Conservation (phyloP, 2,888 invertebrate species). For the Mythimna loreyi region DNA sequence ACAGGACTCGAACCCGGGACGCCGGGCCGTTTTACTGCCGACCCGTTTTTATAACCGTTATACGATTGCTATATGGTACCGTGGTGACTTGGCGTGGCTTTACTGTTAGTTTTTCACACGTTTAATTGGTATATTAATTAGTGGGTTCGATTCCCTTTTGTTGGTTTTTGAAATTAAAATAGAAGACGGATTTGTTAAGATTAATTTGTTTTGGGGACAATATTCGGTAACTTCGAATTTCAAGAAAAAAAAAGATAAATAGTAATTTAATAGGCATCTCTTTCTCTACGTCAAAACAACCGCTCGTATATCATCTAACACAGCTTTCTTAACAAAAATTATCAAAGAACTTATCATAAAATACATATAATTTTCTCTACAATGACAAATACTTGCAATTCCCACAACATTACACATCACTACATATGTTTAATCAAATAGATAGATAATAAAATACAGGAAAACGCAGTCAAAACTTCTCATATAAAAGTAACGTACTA, state of each 20-base stretch:
- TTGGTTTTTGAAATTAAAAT: constrained; percentile 10
- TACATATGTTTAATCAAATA: constrained; percentile 33
- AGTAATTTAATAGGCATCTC: not conserved
- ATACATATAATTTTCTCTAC: not conserved
- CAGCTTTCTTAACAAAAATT: not conserved
- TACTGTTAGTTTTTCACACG: constrained; percentile 71
- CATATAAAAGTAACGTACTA: constrained; percentile 41
- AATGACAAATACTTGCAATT: constrained; percentile 28
- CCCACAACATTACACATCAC: constrained; percentile 2
- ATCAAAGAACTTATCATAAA: not conserved
- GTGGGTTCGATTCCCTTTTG: constrained; percentile 27
- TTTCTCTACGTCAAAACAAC: not conserved
- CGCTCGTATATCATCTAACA: not conserved
- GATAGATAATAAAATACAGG: constrained; percentile 48
- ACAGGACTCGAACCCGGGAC: constrained; percentile 85
- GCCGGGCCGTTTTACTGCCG: constrained; percentile 86
- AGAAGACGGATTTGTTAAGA: not conserved
- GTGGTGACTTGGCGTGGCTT: constrained; percentile 58
- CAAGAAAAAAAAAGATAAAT: not conserved
- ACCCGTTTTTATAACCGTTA: constrained; percentile 83
- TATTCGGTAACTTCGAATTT: not conserved
- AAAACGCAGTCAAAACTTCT: constrained; percentile 56
- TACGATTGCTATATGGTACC: constrained; percentile 68
- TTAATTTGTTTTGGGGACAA: not conserved
- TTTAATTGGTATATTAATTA: constrained; percentile 69